phyloP scores from a whole-genome alignment of 2,113 vertebrate species.

The Lophura nycthemera region DNA sequence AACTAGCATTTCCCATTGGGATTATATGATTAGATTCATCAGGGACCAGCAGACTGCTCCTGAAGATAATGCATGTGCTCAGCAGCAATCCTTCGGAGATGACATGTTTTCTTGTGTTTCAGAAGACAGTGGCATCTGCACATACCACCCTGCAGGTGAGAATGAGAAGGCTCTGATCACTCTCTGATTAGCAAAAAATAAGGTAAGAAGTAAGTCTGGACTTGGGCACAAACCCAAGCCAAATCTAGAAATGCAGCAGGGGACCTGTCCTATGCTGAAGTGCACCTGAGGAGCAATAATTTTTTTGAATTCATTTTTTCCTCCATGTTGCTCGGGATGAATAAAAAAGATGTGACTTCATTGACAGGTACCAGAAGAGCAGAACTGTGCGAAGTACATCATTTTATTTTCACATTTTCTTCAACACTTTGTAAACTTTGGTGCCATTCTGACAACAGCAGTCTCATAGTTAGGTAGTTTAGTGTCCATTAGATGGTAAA shows the following conservation, averaged over 20 bases:
- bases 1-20: neutral
- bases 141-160: neutral
- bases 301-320: neutral
- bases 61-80: neutral
- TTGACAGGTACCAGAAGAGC: neutral
- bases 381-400: neutral
- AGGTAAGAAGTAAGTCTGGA: neutral
- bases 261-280: neutral
- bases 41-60: neutral
- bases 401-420: conserved; percentile 3
- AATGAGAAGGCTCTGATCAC: neutral
- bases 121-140: neutral
- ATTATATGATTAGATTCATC: neutral
- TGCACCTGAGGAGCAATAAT: neutral
- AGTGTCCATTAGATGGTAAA: neutral
- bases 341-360: neutral
- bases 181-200: neutral
- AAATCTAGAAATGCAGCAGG: neutral
- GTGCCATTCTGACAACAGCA: neutral
- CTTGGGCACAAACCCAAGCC: neutral
- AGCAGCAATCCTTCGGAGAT: neutral
- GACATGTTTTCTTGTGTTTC: neutral
- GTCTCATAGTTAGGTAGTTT: neutral
- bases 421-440: neutral
- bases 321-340: neutral